A percentile compares a stretch with the other conserved stretches of the same genome.
Conservation (phyloP, 2,797 vertebrate species). For the Spinibarbus caldwelli region DNA sequence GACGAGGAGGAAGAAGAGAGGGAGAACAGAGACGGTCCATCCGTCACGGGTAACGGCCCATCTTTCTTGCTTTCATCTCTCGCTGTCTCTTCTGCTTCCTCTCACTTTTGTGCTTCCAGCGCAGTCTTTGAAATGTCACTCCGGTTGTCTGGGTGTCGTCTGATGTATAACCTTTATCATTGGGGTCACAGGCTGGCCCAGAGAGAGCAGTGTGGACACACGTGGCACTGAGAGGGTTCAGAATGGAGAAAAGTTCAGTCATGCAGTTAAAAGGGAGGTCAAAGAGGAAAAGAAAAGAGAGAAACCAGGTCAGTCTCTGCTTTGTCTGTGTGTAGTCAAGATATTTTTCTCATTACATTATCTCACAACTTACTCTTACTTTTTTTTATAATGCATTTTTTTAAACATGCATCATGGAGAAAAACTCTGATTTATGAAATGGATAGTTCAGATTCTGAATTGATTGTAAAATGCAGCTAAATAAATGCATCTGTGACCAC, state of each 20-base stretch:
- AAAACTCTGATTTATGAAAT: neutral
- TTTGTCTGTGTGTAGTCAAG: neutral
- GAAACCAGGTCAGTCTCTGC: constrained; percentile 77
- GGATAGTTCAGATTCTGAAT: neutral
- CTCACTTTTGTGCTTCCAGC: constrained; percentile 8
- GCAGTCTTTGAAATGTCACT: constrained; percentile 41
- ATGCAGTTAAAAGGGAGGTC: constrained; percentile 72
- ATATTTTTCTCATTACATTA: neutral
- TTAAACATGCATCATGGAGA: neutral
- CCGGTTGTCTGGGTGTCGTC: neutral
- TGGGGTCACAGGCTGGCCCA: constrained; percentile 63
- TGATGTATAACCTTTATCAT: constrained; percentile 30
- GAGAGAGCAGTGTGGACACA: constrained; percentile 40
- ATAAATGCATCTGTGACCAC: neutral
- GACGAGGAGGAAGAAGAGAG: constrained; percentile 77
- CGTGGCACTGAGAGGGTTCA: constrained; percentile 63
- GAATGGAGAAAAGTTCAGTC: constrained; percentile 53
- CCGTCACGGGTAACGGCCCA: constrained; percentile 70
- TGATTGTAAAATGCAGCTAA: neutral
- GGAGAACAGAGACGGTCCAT: constrained; percentile 32
- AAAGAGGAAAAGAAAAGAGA: constrained; percentile 79
- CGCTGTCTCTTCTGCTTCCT: neutral
- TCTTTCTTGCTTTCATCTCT: constrained; percentile 5
- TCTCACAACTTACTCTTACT: neutral
- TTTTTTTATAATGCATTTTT: neutral